Evolutionary conservation across 2,888 invertebrate genomes (phyloP), one percentile per base, ranked within the genome.

Genomic region (Nomada ferruginata): DNA sequence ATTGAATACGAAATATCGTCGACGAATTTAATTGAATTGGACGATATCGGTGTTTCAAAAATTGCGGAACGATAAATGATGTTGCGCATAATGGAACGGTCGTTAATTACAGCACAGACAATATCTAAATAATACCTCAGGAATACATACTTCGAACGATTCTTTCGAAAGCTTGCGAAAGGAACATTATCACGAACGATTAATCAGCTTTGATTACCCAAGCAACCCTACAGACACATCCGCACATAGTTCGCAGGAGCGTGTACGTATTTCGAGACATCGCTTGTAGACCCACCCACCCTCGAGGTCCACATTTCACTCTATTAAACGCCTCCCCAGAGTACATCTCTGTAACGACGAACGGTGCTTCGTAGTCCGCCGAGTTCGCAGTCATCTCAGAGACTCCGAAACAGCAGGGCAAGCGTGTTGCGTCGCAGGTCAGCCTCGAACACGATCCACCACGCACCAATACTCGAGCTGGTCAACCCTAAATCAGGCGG

Each of bases 401-500:
- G 59, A 69, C 63, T 2, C n/a, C 13, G 77, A 36, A 42, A 68
- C 72, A 42, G 18, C 20, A 9, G n/a, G 15, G 23, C 18, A n/a
- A 10, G 59, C 69, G 47, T 36, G 53, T 13, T 3, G 10, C 42
- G 57, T 26, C 23, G 15, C 29, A 20, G 26, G 53, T 44, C 29
- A 59, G 59, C 47, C 23, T 36, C 36, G 15, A 13, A 13, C n/a
- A 65, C 65, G 60, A 47, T 23, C 18, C 50, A n/a, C 36, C 44
- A 55, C 55, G 44, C 68, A 52, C 55, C 20, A 13, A 52, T 18
- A 26, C 50, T 20, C 15, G 1, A 29, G 13, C 18, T 20, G 20
- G 50, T 55, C 79, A 52, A 64, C 82, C 86, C 88, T 90, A 90
- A 90, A 90, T 90, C 89, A 88, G 84, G 75, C 79, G 86, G 86